phyloP scores from a whole-genome alignment of 1,140 invertebrate genomes.

The Gryllus bimaculatus region DNA sequence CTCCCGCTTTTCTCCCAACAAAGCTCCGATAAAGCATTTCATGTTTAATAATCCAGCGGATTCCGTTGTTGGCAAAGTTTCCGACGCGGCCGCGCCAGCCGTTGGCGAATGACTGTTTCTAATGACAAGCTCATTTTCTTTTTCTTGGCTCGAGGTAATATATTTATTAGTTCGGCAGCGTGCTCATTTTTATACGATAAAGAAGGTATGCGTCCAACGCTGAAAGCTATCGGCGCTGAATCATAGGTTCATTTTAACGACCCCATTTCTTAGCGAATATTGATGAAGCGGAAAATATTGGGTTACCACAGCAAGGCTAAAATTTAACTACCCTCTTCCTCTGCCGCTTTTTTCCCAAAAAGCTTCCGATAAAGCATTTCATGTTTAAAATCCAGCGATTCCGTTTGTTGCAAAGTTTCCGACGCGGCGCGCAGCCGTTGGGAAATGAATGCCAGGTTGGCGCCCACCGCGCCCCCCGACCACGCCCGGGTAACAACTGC shows the following conservation, averaged over 20 bases:
- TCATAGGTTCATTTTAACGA: neutral
- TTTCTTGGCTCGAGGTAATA: neutral
- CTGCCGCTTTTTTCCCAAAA: neutral
- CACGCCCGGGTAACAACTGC: neutral
- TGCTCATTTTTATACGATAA: neutral
- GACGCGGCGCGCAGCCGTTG: neutral
- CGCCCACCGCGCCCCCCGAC: no score
- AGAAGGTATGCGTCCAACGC: neutral
- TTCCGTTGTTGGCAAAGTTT: conserved; percentile 1
- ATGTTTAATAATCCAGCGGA: conserved; percentile 1
- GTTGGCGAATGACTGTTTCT: neutral
- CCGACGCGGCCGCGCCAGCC: neutral
- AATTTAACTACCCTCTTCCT: neutral
- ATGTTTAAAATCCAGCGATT: conserved; percentile 1
- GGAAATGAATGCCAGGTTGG: neutral
- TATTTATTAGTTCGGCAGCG: neutral
- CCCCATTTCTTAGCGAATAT: neutral
- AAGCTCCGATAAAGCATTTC: conserved; percentile 4
- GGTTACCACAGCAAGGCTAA: neutral
- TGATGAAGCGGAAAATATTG: neutral
- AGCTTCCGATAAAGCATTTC: conserved; percentile 3
- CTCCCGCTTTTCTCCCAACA: neutral
- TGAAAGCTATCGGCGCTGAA: neutral
- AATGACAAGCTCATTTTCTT: neutral
- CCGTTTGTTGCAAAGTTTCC: neutral